Conservation (phyloP, 2,797 vertebrate species). For the Potorous gilbertii region DNA sequence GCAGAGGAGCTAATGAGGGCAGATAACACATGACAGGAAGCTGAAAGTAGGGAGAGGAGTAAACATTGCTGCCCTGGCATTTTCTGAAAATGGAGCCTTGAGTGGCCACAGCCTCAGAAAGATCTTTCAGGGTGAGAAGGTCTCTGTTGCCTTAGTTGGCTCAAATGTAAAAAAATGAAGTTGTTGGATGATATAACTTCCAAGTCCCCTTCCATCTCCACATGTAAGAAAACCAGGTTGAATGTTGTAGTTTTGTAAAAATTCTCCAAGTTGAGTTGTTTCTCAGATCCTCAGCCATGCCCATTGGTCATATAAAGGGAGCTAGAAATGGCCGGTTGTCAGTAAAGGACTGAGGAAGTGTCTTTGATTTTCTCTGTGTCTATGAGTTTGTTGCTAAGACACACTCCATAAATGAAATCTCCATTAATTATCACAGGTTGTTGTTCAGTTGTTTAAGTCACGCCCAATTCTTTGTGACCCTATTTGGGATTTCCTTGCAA, state of each 20-base stretch:
- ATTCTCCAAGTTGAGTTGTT: background rate
- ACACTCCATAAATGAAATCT: background rate
- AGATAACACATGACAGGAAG: background rate
- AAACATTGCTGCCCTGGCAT: background rate
- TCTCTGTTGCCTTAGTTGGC: background rate
- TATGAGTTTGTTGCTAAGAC: background rate
- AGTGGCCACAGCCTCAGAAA: background rate
- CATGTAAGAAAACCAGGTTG: background rate
- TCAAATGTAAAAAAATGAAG: background rate
- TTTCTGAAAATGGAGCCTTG: background rate
- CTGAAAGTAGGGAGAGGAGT: background rate
- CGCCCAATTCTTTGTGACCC: background rate
- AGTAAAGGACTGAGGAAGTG: slow-evolving; percentile 10
- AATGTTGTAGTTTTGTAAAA: background rate
- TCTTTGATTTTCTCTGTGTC: background rate
- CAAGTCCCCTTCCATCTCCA: background rate
- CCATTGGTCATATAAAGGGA: background rate
- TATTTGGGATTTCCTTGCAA: background rate
- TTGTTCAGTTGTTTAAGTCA: background rate
- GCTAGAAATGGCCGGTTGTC: background rate
- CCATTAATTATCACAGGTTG: background rate
- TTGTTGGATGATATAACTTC: background rate
- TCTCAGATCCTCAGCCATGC: background rate
- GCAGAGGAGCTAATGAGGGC: background rate
- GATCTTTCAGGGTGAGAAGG: background rate